Evolutionary conservation across 2,888 invertebrate genomes (phyloP), one percentile per base, ranked within the genome.

Genomic region (Lordiphosa fenestrarum): DNA sequence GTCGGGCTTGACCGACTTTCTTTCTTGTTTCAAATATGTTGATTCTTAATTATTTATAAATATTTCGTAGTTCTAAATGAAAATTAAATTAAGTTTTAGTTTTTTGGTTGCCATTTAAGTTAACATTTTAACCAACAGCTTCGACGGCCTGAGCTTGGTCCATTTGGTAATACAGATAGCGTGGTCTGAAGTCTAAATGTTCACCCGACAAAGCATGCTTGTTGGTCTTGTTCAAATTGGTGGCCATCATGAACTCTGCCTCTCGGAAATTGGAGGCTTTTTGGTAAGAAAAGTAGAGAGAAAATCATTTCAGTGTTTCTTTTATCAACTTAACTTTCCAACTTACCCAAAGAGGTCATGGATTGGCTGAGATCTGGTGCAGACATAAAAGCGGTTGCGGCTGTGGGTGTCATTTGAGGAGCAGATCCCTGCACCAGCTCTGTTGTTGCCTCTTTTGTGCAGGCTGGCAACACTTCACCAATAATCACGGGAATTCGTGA

Each of bases 101-200:
- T 13, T 4, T 23, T 6, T 23, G 15, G 15, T 15, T 15, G 15
- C 15, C 1, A 1, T 1, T 15, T 6, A 13, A 13, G 10, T 13
- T 30, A 3, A 5, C 12, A 13, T 19, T 13, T 40, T 36, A 49
- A 36, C 39, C 37, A 2, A 44, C 7, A 7, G 13, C 41, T 13
- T 59, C 53, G 19, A 41, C 19, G 9, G 41, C 6, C 13, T 55
- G 37, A 3, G 50, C 15, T 10, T 48, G 55, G 9, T 62, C 55
- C 38, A 38, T 55, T 55, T 64, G 78, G 25, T 84, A 87, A 54
- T 87, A 87, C 3, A 88, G 71, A 67, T 87, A 87, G 7, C 82
- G 84, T 2, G 87, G 87, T n/a, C 75, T 76, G 6, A 85, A 87
- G 13, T 80, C 70, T 0, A 66, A 38, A 30, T 70, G 62, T 5